Base-by-base conservation (phyloP, 2,888 invertebrate species). In the Eupsilia transversa region DNA sequence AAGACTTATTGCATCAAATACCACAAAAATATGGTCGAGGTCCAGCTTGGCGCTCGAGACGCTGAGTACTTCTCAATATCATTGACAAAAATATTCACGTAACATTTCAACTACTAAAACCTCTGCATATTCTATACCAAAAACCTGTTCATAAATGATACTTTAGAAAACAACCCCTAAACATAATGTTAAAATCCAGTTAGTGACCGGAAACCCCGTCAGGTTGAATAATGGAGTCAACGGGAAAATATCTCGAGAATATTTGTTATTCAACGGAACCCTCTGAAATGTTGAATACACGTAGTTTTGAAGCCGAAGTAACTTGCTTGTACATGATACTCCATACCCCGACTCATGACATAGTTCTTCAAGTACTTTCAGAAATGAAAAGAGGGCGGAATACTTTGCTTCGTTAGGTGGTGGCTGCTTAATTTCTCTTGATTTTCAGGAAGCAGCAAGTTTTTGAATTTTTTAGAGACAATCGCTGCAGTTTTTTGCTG, bases 191-290 rank as follows among this genome's bases (percentile, higher is more conserved):
- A 56, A 78, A 83, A 64, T 38, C 83, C 64, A 67, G 71, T 79
- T 68, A 72, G 67, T 60, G 79, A 60, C 80, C 79, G 79, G 80
- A 83, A 79, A 79, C 72, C 56, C 59, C 41, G 60, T 60, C 60
- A 72, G 59, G 56, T 59, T 65, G 68, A 81, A 73, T 84, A 70
- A 80, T 83, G 79, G 60, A 83, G 73, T 72, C 54, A 60, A 79
- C n/a, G 60, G 66, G 73, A 63, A 83, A 66, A 69, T 59, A 57
- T 68, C 57, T 49, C 12, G 33, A 54, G 68, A 66, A 73, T 56
- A 61, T 80, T 72, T 75, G 67, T 33, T 84, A 72, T 80, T 76
- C 85, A 72, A 60, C 49, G 35, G 43, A 71, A 17, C 54, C 59
- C 56, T 63, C 59, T 59, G 23, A 70, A 75, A 81, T 69, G 72